phyloP scores from a whole-genome alignment of 2,797 vertebrate species.

The Aplochiton taeniatus region DNA sequence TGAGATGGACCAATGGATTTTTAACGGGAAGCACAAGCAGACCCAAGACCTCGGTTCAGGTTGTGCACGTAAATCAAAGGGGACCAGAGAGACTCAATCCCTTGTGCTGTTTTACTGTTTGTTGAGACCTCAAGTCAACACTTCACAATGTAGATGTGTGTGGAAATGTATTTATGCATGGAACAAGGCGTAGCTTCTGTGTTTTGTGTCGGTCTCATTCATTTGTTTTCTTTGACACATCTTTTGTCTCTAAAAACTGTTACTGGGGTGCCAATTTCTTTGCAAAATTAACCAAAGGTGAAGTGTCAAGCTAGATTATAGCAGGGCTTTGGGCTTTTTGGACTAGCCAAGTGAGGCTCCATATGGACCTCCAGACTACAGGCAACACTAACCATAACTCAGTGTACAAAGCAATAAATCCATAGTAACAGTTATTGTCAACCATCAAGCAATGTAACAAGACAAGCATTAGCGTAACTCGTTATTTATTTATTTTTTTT shows the following conservation, averaged over 20 bases:
- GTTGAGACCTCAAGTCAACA: constrained; percentile 51
- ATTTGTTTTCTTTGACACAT: constrained; percentile 25
- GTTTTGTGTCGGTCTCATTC: constrained; percentile 40
- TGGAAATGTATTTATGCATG: constrained; percentile 79
- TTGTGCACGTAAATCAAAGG: constrained; percentile 30
- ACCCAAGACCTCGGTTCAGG: constrained; percentile 35
- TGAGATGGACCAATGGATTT: constrained; percentile 17
- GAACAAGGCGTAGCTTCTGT: constrained; percentile 65
- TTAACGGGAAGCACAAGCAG: constrained; percentile 43
- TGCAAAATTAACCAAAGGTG: constrained; percentile 84
- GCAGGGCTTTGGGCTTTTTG: too few relatives aligned
- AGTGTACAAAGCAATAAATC: constrained; percentile 99
- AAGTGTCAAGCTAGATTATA: constrained; percentile 75
- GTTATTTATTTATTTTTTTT: too few relatives aligned
- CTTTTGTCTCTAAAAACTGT: constrained; percentile 68
- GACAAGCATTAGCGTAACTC: constrained; percentile 67
- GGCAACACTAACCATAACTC: constrained; percentile 73
- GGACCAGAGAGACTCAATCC: too few relatives aligned
- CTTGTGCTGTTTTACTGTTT: constrained; percentile 37
- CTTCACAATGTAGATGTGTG: constrained; percentile 71
- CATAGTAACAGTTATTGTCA: constrained; percentile 82
- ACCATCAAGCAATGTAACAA: constrained; percentile 44
- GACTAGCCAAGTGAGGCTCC: neutral
- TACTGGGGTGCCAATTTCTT: constrained; percentile 80
- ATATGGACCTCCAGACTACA: constrained; percentile 58